Percentiles rank a stretch among this genome's conserved stretches.
Evolutionary conservation across 2,888 invertebrate genomes (phyloP).

Genomic region (Germaria angustata): DNA sequence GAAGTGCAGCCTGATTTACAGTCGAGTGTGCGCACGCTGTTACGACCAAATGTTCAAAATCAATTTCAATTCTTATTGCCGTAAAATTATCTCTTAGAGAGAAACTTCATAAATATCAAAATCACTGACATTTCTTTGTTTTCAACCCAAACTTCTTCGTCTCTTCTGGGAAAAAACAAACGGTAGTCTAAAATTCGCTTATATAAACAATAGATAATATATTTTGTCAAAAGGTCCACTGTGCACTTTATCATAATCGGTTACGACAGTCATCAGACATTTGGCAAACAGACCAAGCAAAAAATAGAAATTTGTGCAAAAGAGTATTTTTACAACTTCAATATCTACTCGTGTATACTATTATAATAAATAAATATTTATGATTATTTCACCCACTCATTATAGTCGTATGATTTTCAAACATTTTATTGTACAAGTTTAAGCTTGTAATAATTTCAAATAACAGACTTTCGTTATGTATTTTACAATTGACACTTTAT

Average conservation of each 20-base stretch:
- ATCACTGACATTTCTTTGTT: too few species aligned
- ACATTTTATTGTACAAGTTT: constrained; percentile 17
- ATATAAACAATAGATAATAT: too few species aligned
- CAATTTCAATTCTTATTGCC: too few species aligned
- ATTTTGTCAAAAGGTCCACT: background rate
- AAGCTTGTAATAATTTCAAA: constrained; percentile 9
- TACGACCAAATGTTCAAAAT: too few species aligned
- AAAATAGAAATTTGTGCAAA: background rate
- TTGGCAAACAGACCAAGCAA: constrained; percentile 15
- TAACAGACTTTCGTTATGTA: constrained; percentile 1
- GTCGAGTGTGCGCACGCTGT: too few species aligned
- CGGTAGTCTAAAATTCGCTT: too few species aligned
- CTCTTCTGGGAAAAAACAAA: too few species aligned
- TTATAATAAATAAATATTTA: background rate
- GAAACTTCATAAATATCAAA: too few species aligned
- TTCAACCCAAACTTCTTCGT: too few species aligned
- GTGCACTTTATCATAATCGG: constrained; percentile 20
- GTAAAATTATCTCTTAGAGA: too few species aligned
- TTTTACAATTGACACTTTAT: constrained; percentile 15
- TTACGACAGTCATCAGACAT: constrained; percentile 12
- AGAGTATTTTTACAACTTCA: background rate
- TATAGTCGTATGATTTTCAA: constrained; percentile 4
- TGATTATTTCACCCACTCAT: constrained; percentile 35
- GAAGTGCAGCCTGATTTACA: too few species aligned
- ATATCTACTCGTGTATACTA: background rate